Conservation (phyloP, 2,888 invertebrate species). For the Eremobia ochroleuca region DNA sequence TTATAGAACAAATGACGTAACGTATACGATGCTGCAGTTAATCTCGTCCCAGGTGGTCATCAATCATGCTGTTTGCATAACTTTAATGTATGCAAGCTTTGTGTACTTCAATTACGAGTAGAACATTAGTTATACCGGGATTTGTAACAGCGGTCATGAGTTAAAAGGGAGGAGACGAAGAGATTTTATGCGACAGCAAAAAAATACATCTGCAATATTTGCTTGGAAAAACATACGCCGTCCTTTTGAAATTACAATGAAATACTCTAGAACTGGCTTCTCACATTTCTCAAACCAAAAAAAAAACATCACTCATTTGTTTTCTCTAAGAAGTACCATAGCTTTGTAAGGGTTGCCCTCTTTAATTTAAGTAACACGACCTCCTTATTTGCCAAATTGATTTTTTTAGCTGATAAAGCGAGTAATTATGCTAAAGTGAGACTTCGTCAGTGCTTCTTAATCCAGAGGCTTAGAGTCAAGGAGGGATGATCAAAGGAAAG, state of each 20-base stretch:
- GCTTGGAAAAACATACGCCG: not conserved
- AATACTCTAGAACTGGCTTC: not conserved
- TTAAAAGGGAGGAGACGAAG: conserved; percentile 18
- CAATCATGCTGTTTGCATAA: conserved; percentile 65
- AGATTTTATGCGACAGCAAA: conserved; percentile 3
- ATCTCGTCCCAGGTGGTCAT: conserved; percentile 55
- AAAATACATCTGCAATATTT: not conserved
- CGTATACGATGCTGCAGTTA: conserved; percentile 44
- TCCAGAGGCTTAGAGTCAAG: conserved; percentile 80
- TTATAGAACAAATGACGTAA: conserved; percentile 56
- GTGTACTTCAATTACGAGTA: conserved; percentile 52
- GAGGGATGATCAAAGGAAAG: conserved; percentile 85
- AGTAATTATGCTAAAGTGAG: conserved; percentile 88
- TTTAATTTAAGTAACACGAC: conserved; percentile 59
- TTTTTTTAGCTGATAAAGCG: conserved; percentile 84
- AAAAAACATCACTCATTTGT: not conserved
- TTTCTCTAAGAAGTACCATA: not conserved
- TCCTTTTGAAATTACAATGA: conserved; percentile 13
- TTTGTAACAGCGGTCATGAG: conserved; percentile 24
- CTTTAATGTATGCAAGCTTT: conserved; percentile 51
- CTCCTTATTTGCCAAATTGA: conserved; percentile 76
- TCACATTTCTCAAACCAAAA: conserved; percentile 9
- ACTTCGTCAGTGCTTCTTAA: conserved; percentile 83
- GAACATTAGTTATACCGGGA: conserved; percentile 33
- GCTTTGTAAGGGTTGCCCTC: conserved; percentile 28